These are phyloP conservation scores for Parochlus steinenii DNA, from an alignment of 2,888 invertebrate genomes.

Conservation along the genomic window DNA sequence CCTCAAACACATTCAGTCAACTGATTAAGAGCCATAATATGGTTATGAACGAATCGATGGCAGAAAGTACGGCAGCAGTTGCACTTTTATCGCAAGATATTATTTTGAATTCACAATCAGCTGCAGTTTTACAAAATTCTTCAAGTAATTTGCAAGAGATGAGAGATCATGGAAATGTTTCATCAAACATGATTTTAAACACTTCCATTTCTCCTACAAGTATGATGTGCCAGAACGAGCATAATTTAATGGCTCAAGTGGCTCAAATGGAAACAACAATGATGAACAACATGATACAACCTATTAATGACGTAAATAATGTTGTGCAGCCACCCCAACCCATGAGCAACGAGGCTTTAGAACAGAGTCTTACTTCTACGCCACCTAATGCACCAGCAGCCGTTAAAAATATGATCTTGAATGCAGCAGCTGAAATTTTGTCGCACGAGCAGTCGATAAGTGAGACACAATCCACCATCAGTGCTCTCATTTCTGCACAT, in stretches of 20 bases:
- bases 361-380: slow-evolving; percentile 21
- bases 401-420: slow-evolving; percentile 58
- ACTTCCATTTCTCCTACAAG: slow-evolving; percentile 3
- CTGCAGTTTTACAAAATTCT: slow-evolving; percentile 20
- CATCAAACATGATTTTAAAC: slow-evolving; percentile 3
- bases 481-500: slow-evolving; percentile 35
- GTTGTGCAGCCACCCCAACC: neutral
- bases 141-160: neutral
- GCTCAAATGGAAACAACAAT: slow-evolving; percentile 2
- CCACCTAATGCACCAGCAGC: slow-evolving; percentile 40
- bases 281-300: slow-evolving; percentile 2
- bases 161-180: slow-evolving; percentile 11
- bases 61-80: slow-evolving; percentile 17
- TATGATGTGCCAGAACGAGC: slow-evolving; percentile 5
- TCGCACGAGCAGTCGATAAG: too few species aligned
- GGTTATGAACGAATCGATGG: slow-evolving; percentile 3
- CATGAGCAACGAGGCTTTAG: slow-evolving; percentile 16
- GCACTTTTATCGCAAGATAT: slow-evolving; percentile 27
- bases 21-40: too few species aligned
- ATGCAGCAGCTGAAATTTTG: slow-evolving; percentile 53
- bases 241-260: slow-evolving; percentile 8
- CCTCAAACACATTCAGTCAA: too few species aligned
- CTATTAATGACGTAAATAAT: slow-evolving; percentile 1
- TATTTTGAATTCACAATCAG: slow-evolving; percentile 27
- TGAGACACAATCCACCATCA: slow-evolving; percentile 39